phyloP scores from a whole-genome alignment of 2,888 invertebrate genomes.

The Eristalis intricaria region DNA sequence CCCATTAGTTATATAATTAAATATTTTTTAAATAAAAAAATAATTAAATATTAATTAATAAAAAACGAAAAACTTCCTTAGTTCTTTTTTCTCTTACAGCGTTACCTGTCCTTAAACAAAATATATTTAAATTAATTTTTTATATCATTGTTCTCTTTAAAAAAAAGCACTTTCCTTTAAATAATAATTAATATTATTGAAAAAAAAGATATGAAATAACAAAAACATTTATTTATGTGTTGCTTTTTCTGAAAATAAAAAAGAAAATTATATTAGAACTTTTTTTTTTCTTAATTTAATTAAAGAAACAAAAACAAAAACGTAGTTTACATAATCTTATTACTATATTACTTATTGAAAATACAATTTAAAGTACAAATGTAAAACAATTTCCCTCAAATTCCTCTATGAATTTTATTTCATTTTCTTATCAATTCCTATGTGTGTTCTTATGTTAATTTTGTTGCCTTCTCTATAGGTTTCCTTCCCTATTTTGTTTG shows the following conservation, averaged over 20 bases:
- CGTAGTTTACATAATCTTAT: constrained; percentile 65
- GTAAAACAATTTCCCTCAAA: constrained; percentile 61
- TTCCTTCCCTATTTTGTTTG: constrained; percentile 41
- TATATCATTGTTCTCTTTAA: constrained; percentile 67
- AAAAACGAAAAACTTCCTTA: constrained; percentile 43
- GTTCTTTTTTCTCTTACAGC: constrained; percentile 70
- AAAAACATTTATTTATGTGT: constrained; percentile 64
- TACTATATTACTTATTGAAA: constrained; percentile 51
- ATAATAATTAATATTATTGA: constrained; percentile 45
- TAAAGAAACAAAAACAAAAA: constrained; percentile 16
- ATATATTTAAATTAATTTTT: constrained; percentile 73
- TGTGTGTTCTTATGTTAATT: constrained; percentile 8
- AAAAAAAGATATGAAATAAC: constrained; percentile 20
- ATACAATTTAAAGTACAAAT: constrained; percentile 71
- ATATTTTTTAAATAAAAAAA: constrained; percentile 16
- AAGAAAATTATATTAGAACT: constrained; percentile 62
- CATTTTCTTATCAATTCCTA: neutral
- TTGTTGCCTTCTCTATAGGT: neutral
- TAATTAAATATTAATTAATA: constrained; percentile 30
- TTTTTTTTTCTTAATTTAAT: constrained; percentile 63
- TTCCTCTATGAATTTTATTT: constrained; percentile 3
- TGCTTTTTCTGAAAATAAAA: constrained; percentile 50
- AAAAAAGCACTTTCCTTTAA: constrained; percentile 49
- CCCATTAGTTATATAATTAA: constrained; percentile 39
- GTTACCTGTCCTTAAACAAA: constrained; percentile 72